Conservation (phyloP, 2,797 vertebrate species). For the Masticophis lateralis region DNA sequence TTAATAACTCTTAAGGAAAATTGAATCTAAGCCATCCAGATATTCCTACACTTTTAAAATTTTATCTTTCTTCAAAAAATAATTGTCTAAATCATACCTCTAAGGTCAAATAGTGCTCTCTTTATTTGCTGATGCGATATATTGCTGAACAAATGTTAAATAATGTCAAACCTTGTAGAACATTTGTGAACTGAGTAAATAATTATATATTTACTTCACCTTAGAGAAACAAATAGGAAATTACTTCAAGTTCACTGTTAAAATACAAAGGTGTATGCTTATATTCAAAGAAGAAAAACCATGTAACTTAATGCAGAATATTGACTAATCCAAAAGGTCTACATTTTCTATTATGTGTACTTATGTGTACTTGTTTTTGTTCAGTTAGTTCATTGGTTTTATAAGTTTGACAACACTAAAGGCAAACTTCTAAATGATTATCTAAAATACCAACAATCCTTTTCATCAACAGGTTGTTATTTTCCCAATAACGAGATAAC, state of each 20-base stretch:
- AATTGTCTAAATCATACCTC: slow-evolving; percentile 29
- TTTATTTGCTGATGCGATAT: not conserved
- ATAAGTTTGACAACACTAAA: not conserved
- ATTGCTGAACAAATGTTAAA: not conserved
- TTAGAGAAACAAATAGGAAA: not conserved
- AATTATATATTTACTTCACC: not conserved
- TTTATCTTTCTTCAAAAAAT: slow-evolving; percentile 30
- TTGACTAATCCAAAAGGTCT: not conserved
- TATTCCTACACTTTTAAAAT: slow-evolving; percentile 12
- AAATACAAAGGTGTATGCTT: not conserved
- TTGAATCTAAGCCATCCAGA: slow-evolving; percentile 59
- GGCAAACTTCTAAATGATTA: not conserved
- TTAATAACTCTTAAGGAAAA: slow-evolving; percentile 54
- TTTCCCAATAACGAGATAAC: not conserved
- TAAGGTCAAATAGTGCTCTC: not conserved
- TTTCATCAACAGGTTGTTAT: not conserved
- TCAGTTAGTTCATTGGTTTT: not conserved
- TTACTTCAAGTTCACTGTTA: slow-evolving; percentile 11
- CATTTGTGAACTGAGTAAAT: slow-evolving; percentile 27
- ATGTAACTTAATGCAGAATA: not conserved
- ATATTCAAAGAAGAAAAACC: not conserved
- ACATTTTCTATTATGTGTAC: not conserved
- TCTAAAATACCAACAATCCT: not conserved
- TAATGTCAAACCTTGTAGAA: not conserved
- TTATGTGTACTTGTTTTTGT: not conserved